Base-by-base conservation (phyloP, 2,888 invertebrate species). In the Xylocampa areola region DNA sequence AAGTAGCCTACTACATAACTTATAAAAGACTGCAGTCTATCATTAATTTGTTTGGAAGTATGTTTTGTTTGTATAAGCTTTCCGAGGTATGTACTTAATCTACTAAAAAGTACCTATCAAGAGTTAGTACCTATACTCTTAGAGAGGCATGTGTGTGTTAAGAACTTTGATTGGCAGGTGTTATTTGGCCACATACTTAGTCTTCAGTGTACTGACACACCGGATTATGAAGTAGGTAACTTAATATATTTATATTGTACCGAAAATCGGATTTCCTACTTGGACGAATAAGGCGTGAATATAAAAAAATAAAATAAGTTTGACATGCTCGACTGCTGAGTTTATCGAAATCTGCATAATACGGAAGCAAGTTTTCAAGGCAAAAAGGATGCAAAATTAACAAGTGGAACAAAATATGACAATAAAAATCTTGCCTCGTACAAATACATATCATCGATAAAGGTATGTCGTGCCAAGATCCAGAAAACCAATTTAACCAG, bases 131-230 rank as follows among this genome's bases (percentile, higher is more conserved):
- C 30, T 8, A 27, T 13, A 37, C n/a, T n/a, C n/a, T n/a, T n/a
- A n/a, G n/a, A n/a, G n/a, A n/a, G n/a, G 25, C 10, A 10, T 25
- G 25, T 43, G 52, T 72, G 69, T 71, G 49, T 43, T 73, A 44
- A 62, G 53, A 39, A 44, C 53, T 71, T 74, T 74, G 25, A 62
- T 72, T 74, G 55, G 57, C 74, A 74, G 74, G 75, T 48, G 11
- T 11, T 23, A 45, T n/a, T 14, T 37, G 10, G 53, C 21, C 30
- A 43, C 39, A 33, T 13, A 27, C 21, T 4, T 49, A 67, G 19
- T 13, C 32, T 39, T 59, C 52, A 21, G 11, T 37, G 37, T 25
- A 27, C 10, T 25, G 29, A 23, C 29, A 29, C 41, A 36, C 21
- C 16, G 8, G 17, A 21, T 27, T 17, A 7, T 16, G 62, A 51